Conservation (phyloP, 1,140 invertebrate species). For the Zaprionus nigranus region DNA sequence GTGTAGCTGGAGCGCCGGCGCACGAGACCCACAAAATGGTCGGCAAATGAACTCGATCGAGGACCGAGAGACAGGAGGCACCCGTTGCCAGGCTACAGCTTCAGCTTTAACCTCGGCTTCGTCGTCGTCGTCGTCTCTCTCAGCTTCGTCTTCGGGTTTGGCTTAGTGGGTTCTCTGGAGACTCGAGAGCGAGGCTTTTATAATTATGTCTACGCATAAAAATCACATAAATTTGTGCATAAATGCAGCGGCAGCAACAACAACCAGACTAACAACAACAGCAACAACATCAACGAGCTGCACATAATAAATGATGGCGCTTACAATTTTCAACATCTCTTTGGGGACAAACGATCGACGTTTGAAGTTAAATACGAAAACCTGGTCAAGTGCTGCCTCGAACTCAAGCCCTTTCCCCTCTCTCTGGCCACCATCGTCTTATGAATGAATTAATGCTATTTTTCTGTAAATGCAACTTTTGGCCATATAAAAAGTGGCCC, state of each 20-base stretch:
- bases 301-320: constrained; percentile 84
- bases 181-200: constrained; percentile 65
- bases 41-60: constrained; percentile 58
- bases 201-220: constrained; percentile 84
- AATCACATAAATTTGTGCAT: constrained; percentile 84
- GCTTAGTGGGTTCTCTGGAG: constrained; percentile 39
- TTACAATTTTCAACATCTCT: constrained; percentile 82
- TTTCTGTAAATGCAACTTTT: constrained; percentile 52
- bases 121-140: constrained; percentile 6
- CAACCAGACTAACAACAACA: constrained; percentile 9
- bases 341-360: constrained; percentile 70
- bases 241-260: constrained; percentile 62
- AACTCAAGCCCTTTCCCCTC: constrained; percentile 8
- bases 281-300: constrained; percentile 56
- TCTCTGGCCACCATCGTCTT: constrained; percentile 39
- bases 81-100: neutral
- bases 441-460: constrained; percentile 77
- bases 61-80: constrained; percentile 15
- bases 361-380: constrained; percentile 40
- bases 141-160: constrained; percentile 13
- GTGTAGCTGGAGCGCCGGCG: constrained; percentile 80
- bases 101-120: constrained; percentile 6
- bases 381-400: constrained; percentile 59
- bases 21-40: constrained; percentile 45
- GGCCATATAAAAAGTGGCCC: constrained; percentile 46